Conservation (phyloP, 2,888 invertebrate genomes). For the Xylota segnis region DNA sequence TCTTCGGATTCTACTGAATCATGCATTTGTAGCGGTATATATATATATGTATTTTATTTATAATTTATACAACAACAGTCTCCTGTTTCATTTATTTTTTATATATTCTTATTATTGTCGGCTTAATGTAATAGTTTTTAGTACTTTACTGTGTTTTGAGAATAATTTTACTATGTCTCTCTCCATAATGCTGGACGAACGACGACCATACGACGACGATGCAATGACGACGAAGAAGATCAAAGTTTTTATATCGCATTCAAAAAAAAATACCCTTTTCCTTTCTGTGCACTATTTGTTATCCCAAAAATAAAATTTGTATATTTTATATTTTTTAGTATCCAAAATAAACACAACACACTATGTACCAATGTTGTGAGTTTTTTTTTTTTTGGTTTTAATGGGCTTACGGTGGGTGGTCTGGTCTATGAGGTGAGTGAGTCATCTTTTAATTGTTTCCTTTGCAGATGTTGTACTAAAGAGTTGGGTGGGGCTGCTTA, state of each 20-base stretch:
- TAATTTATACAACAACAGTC: conserved; percentile 68
- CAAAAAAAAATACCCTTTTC: conserved; percentile 49
- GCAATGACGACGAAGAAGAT: conserved; percentile 69
- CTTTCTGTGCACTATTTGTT: conserved; percentile 73
- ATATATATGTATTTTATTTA: conserved; percentile 71
- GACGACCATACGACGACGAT: conserved; percentile 68
- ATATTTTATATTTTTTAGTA: conserved; percentile 77
- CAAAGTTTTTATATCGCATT: conserved; percentile 69
- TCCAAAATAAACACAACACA: conserved; percentile 76
- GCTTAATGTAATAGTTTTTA: conserved; percentile 72
- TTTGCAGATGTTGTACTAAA: not conserved
- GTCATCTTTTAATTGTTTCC: conserved; percentile 1
- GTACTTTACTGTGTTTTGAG: conserved; percentile 64
- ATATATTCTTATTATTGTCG: conserved; percentile 61
- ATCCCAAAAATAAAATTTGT: conserved; percentile 75
- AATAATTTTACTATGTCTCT: conserved; percentile 42
- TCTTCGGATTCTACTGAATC: conserved; percentile 63
- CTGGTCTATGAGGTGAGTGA: conserved; percentile 4
- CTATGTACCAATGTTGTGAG: conserved; percentile 68
- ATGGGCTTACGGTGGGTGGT: not conserved
- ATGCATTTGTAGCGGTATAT: conserved; percentile 75
- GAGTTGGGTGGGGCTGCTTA: not conserved
- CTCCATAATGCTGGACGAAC: conserved; percentile 55
- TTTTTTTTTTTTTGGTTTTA: not conserved
- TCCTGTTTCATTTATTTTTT: conserved; percentile 56